Conservation (phyloP, 2,797 vertebrate genomes). For the Allobates femoralis region DNA sequence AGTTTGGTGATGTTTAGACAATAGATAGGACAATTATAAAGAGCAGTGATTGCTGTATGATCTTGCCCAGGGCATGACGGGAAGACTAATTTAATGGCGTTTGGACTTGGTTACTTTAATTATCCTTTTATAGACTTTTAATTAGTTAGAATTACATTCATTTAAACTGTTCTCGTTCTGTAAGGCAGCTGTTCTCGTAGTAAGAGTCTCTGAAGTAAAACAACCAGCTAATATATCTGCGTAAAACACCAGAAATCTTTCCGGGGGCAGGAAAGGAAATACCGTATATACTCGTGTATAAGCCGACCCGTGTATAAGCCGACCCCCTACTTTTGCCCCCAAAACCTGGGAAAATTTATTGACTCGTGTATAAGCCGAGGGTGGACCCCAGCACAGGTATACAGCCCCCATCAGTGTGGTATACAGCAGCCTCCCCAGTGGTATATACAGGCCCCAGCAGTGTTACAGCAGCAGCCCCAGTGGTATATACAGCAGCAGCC, state of each 20-base stretch:
- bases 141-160: constrained; percentile 62
- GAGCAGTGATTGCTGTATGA: constrained; percentile 22
- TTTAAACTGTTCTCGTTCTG: constrained; percentile 52
- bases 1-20: constrained; percentile 47
- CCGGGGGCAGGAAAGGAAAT: constrained; percentile 30
- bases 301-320: no score
- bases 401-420: no score
- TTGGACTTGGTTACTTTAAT: constrained; percentile 61
- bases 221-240: constrained; percentile 14
- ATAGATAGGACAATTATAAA: constrained; percentile 49
- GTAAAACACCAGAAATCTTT: constrained; percentile 6
- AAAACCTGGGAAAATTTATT: no score
- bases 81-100: constrained; percentile 54
- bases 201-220: constrained; percentile 2
- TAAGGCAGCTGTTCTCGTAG: constrained; percentile 56
- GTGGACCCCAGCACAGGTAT: no score
- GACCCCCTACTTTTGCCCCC: no score
- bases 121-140: constrained; percentile 63
- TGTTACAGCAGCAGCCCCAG: no score
- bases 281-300: no score
- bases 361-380: no score
- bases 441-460: no score
- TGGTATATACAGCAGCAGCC: no score
- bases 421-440: no score
- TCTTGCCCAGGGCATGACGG: constrained; percentile 27